Conservation (phyloP, 2,113 vertebrate genomes). For the Pao palembangensis region DNA sequence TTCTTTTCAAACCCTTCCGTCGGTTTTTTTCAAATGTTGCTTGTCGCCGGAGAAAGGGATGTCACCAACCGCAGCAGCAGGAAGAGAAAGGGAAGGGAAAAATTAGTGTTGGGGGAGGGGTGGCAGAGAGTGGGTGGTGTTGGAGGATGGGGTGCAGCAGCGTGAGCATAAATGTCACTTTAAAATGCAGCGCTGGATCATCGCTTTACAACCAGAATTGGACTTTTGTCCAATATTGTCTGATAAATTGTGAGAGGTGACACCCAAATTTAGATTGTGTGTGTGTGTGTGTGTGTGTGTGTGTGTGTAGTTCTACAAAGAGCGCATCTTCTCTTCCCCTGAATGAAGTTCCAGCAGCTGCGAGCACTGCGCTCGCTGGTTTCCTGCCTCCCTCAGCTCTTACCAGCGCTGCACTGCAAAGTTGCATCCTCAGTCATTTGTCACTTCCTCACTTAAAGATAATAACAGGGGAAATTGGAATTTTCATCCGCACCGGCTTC, state of each 20-base stretch:
- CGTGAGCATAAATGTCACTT: conserved; percentile 25
- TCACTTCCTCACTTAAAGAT: conserved; percentile 44
- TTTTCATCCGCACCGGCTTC: conserved; percentile 21
- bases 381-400: background rate
- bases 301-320: background rate
- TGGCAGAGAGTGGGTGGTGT: conserved; percentile 41
- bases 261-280: background rate
- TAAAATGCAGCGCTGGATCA: no score
- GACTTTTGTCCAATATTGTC: background rate
- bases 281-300: background rate
- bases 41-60: background rate
- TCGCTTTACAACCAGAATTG: no score
- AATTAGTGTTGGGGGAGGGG: background rate
- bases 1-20: conserved; percentile 14
- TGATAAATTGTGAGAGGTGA: background rate
- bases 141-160: conserved; percentile 35
- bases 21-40: conserved; percentile 6
- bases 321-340: conserved; percentile 27
- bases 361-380: conserved; percentile 3
- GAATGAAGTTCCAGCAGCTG: conserved; percentile 37
- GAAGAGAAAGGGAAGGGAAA: background rate
- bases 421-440: conserved; percentile 34
- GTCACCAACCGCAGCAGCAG: background rate
- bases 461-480: conserved; percentile 17
- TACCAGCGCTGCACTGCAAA: background rate